Conservation (phyloP, 1,140 invertebrate genomes). For the Battus philenor region DNA sequence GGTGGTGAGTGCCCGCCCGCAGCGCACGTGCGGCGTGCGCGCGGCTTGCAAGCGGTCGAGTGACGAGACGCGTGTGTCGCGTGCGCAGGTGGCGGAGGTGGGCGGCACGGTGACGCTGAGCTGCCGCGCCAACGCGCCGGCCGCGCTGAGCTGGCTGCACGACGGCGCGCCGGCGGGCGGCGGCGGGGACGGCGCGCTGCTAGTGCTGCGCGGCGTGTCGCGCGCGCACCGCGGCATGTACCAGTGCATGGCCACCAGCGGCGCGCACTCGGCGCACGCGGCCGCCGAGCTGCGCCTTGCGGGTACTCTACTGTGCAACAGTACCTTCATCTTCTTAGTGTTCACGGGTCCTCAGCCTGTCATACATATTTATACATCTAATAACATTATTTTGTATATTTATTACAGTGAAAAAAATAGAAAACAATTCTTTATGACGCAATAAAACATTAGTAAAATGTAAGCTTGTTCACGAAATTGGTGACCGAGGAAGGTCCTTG, state of each 20-base stretch:
- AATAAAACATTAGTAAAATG: too few species aligned
- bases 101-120: conserved; percentile 52
- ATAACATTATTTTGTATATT: too few species aligned
- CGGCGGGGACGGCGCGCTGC: conserved; percentile 69
- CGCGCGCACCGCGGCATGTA: conserved; percentile 87
- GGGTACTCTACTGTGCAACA: conserved; percentile 76
- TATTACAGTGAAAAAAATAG: too few species aligned
- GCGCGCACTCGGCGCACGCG: conserved; percentile 81
- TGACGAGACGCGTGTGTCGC: too few species aligned
- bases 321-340: too few species aligned
- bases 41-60: too few species aligned
- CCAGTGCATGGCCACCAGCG: conserved; percentile 85
- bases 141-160: conserved; percentile 83
- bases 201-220: conserved; percentile 79
- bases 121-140: conserved; percentile 83
- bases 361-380: too few species aligned
- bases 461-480: too few species aligned
- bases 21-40: too few species aligned
- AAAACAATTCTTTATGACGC: too few species aligned
- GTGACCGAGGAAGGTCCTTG: too few species aligned
- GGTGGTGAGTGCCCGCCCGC: conserved; percentile 32
- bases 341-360: too few species aligned
- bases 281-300: conserved; percentile 83
- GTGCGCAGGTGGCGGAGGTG: conserved; percentile 44
- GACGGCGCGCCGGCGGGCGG: conserved; percentile 78